Percentiles rank a stretch among this genome's conserved stretches.
These are phyloP conservation scores for Lepidochrysops patricia DNA, from an alignment of 2,888 invertebrate species.

Conservation along the genomic window DNA sequence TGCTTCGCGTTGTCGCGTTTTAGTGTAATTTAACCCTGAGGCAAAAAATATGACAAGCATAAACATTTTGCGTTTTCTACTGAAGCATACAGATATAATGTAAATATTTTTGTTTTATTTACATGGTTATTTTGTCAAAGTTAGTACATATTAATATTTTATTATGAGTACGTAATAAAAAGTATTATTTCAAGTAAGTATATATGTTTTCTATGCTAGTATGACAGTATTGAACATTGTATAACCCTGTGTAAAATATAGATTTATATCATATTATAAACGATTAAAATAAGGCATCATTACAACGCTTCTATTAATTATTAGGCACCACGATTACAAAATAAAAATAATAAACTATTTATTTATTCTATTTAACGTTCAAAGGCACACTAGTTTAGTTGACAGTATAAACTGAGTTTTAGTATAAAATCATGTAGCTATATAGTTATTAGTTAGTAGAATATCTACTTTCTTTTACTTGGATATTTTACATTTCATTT, in stretches of 20 bases:
- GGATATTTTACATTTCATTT: no score
- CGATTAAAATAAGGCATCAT: slow-evolving; percentile 15
- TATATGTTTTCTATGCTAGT: slow-evolving; percentile 1
- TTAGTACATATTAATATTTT: neutral
- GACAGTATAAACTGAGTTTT: neutral
- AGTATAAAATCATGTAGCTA: no score
- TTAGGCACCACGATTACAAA: slow-evolving; percentile 14
- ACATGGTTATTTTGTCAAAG: neutral
- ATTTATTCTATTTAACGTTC: slow-evolving; percentile 12
- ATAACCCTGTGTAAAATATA: slow-evolving; percentile 12
- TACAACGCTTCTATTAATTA: slow-evolving; percentile 10
- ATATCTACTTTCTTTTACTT: no score
- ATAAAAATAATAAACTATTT: neutral
- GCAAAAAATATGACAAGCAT: neutral
- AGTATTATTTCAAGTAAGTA: neutral
- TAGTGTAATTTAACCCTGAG: no score
- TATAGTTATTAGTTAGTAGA: no score
- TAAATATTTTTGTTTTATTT: neutral
- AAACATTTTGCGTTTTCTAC: no score
- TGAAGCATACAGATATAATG: no score
- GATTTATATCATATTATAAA: slow-evolving; percentile 11
- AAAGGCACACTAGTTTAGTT: slow-evolving; percentile 17
- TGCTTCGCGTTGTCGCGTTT: no score
- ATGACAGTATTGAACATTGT: neutral
- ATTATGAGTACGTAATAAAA: neutral